Percentiles rank a stretch among this genome's conserved stretches.
Conservation (phyloP, 2,113 vertebrate genomes). For the Gasterosteus nipponicus region DNA sequence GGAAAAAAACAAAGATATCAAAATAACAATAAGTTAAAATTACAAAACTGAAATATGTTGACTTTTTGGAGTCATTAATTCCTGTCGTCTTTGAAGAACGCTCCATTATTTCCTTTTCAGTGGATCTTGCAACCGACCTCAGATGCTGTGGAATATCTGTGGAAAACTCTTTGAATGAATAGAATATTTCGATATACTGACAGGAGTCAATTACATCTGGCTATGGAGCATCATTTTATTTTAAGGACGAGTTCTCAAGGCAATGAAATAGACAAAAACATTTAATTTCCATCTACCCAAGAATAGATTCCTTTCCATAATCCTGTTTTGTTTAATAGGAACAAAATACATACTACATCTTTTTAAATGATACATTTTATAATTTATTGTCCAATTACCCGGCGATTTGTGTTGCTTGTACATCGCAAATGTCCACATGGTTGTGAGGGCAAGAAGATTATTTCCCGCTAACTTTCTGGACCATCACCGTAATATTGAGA, state of each 20-base stretch:
- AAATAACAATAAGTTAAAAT: neutral
- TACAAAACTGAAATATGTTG: too few relatives aligned
- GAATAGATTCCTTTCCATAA: neutral
- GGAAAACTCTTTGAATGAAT: constrained; percentile 4
- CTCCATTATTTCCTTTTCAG: neutral
- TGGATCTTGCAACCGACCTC: neutral
- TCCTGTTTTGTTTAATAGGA: neutral
- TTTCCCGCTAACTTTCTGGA: constrained; percentile 2
- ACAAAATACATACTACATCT: neutral
- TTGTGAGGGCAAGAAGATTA: neutral
- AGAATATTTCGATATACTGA: constrained; percentile 36
- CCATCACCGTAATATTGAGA: constrained; percentile 53
- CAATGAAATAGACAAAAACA: neutral
- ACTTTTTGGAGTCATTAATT: neutral
- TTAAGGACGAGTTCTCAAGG: neutral
- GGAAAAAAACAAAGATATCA: neutral
- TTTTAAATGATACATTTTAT: neutral
- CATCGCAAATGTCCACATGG: neutral
- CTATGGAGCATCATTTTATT: neutral
- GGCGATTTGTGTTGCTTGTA: neutral
- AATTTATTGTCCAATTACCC: neutral
- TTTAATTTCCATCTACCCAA: neutral
- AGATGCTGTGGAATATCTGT: neutral
- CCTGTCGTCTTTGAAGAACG: too few relatives aligned
- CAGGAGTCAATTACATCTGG: constrained; percentile 2